Evolutionary conservation across 1,140 invertebrate species (phyloP), one percentile per base, ranked within the genome.

Genomic region (Cheumatopsyche charites): DNA sequence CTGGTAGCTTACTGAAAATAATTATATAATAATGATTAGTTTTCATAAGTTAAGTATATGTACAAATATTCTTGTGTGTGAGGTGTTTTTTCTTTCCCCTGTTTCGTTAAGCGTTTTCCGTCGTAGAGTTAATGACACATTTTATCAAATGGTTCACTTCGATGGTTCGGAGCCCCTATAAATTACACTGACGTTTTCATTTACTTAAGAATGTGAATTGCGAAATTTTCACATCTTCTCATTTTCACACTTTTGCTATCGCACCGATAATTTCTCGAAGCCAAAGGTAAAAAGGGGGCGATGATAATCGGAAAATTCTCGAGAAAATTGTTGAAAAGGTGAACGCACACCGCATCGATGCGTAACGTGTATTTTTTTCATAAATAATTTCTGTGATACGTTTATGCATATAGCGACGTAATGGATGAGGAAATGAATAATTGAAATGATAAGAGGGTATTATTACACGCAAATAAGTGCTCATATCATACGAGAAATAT

Each of bases 171-270:
- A 41, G 41, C 45, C 47, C 36, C 7, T 68, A 68, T 68, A 68
- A 68, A 68, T 68, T 68, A 55, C 66, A 15, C 49, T 55, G 66
- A 68, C 66, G 29, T 68, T 68, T 68, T 68, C 66, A 68, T 68
- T 68, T 68, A 68, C 66, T 68, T 68, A 68, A 68, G 66, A 68
- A 68, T 68, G 66, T 68, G 66, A 47, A 45, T 68, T 45, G 49
- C 45, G 66, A 55, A 55, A 68, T 55, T 68, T 68, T 68, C 25
- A 45, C 66, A 36, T 43, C 66, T 29, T 55, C 49, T 68, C 49
- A 68, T 68, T 68, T 55, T 68, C 66, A 36, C 63, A 47, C 63
- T 66, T 66, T 66, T 66, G 63, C 62, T 4, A 65, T 65, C 62
- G 17, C 29, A 26, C n/a, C 62, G 62, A 19, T 7, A 52, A 52